phyloP scores from a whole-genome alignment of 1,140 invertebrate species.

The Meloidogyne floridensis region DNA sequence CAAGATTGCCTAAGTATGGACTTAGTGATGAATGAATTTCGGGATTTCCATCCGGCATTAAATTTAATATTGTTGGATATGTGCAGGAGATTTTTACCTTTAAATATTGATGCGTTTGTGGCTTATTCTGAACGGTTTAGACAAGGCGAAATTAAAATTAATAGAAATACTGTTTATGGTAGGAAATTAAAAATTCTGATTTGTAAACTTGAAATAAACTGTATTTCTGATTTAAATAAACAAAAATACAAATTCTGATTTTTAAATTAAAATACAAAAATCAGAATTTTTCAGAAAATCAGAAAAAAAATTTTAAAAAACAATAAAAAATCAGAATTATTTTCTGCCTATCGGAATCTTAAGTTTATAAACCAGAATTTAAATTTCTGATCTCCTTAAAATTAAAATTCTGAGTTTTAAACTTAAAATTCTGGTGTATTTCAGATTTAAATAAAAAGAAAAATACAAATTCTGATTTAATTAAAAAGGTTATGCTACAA shows the following conservation, averaged over 20 bases:
- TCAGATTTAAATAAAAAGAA: conserved; percentile 28
- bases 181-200: conserved; percentile 27
- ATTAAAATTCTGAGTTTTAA: not conserved
- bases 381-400: conserved; percentile 21
- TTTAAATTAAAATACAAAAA: not conserved
- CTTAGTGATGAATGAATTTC: conserved; percentile 66
- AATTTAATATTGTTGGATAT: conserved; percentile 69
- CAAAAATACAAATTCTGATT: not conserved
- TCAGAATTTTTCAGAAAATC: too few relatives aligned
- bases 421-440: not conserved
- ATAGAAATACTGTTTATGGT: conserved; percentile 65
- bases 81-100: conserved; percentile 66
- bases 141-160: conserved; percentile 49
- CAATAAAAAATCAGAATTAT: too few relatives aligned
- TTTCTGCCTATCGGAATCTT: too few relatives aligned
- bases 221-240: too few relatives aligned
- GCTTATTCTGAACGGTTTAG: conserved; percentile 59
- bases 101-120: conserved; percentile 56
- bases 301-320: too few relatives aligned
- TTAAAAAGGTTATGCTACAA: conserved; percentile 45
- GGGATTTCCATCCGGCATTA: conserved; percentile 65
- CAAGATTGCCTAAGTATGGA: conserved; percentile 64
- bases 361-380: conserved; percentile 21
- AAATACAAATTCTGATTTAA: conserved; percentile 15
- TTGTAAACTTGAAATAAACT: not conserved